Conservation (phyloP, 2,113 vertebrate species). For the Anguilla rostrata region DNA sequence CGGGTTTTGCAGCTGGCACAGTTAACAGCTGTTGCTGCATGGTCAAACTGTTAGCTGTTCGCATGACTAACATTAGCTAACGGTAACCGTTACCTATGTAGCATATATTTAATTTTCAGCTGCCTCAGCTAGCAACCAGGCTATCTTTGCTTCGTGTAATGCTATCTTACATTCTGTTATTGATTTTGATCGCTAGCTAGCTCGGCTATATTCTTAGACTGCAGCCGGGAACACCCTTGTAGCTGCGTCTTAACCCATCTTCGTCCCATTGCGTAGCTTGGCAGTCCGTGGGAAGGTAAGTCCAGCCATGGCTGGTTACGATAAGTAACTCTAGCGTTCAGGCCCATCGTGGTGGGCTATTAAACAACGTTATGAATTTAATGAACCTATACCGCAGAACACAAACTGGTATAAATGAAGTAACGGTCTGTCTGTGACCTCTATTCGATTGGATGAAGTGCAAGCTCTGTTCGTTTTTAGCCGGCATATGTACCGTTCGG, state of each 20-base stretch:
- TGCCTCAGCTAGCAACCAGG: neutral
- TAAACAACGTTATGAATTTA: neutral
- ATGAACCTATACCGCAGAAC: too few relatives aligned
- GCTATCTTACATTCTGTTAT: too few relatives aligned
- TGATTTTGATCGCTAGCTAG: neutral
- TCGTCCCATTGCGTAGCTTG: neutral
- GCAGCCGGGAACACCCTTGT: neutral
- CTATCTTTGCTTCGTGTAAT: neutral
- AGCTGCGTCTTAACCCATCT: neutral
- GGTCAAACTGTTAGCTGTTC: too few relatives aligned
- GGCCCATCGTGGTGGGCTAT: neutral
- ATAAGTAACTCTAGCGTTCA: neutral
- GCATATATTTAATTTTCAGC: too few relatives aligned
- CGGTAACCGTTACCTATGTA: too few relatives aligned
- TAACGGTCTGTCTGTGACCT: too few relatives aligned
- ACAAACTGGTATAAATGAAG: too few relatives aligned
- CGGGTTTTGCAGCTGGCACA: neutral
- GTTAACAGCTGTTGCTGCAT: neutral
- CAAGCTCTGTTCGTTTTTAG: too few relatives aligned
- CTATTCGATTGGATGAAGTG: too few relatives aligned
- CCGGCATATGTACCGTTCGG: too few relatives aligned
- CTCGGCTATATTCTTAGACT: neutral
- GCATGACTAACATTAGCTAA: too few relatives aligned
- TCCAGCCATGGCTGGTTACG: neutral
- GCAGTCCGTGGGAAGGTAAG: constrained; percentile 6